Evolutionary conservation across 2,113 vertebrate genomes (phyloP).

Genomic region (Sinocyclocheilus anshuiensis): DNA sequence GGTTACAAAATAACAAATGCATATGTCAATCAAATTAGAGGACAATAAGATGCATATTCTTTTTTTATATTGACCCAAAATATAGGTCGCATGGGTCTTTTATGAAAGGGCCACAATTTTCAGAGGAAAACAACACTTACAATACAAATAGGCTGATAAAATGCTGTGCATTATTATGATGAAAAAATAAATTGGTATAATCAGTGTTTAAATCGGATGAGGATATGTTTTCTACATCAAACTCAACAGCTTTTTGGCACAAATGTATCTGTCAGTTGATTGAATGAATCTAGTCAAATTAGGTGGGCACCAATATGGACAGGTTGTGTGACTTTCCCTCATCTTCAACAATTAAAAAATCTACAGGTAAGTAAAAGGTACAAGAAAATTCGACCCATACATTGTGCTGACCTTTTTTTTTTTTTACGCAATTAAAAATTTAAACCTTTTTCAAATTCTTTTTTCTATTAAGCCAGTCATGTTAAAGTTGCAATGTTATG

Average conservation of each 20-base stretch:
- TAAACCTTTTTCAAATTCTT: too few relatives aligned
- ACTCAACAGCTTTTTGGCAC: not conserved
- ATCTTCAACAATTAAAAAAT: not conserved
- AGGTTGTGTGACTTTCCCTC: not conserved
- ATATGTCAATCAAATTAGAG: not conserved
- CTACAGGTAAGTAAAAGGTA: not conserved
- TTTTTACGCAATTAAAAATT: too few relatives aligned
- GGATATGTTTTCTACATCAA: not conserved
- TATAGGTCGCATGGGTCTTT: not conserved
- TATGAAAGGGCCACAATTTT: not conserved
- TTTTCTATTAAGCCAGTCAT: not conserved
- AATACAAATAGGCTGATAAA: not conserved
- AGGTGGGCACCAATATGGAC: not conserved
- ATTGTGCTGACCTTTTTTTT: not conserved
- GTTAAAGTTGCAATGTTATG: not conserved
- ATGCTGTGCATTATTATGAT: not conserved
- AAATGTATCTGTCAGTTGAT: not conserved
- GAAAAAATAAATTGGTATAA: not conserved
- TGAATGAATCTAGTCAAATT: conserved; percentile 3
- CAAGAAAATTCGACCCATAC: not conserved
- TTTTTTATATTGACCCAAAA: not conserved
- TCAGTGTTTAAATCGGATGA: not conserved
- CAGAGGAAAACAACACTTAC: not conserved
- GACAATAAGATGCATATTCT: not conserved
- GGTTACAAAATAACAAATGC: not conserved